A percentile compares a stretch with the other conserved stretches of the same genome.
phyloP scores from a whole-genome alignment of 1,140 invertebrate genomes.

The Gonatopus flavifemur region DNA sequence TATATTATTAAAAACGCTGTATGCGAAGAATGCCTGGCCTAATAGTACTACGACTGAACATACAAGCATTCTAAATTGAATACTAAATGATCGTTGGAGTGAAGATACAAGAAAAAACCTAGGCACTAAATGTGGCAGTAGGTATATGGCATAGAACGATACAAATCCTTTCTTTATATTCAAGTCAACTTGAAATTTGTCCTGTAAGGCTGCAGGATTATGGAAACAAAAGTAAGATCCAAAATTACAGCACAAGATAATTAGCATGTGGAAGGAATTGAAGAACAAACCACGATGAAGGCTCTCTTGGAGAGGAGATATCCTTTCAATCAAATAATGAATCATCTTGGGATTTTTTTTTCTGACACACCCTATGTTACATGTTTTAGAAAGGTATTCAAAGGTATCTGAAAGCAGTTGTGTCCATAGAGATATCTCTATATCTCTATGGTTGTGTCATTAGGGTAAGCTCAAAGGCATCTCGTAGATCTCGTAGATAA shows the following conservation, averaged over 20 bases:
- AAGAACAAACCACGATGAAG: too few species aligned
- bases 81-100: constrained; percentile 92
- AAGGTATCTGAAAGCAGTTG: too few species aligned
- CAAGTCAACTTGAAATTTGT: constrained; percentile 83
- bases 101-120: constrained; percentile 96
- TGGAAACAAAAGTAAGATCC: constrained; percentile 99
- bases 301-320: too few species aligned
- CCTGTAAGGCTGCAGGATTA: constrained; percentile 89
- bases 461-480: too few species aligned
- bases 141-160: constrained; percentile 91
- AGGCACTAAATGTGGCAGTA: constrained; percentile 95
- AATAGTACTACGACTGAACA: constrained; percentile 82
- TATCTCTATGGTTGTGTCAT: too few species aligned
- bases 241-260: constrained; percentile 54
- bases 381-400: too few species aligned
- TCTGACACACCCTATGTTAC: too few species aligned
- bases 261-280: constrained; percentile 9
- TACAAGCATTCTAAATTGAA: constrained; percentile 87
- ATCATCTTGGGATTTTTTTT: too few species aligned
- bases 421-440: too few species aligned
- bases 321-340: too few species aligned
- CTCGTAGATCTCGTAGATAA: too few species aligned
- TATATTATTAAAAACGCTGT: constrained; percentile 75
- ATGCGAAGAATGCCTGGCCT: constrained; percentile 87
- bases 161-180: constrained; percentile 80